A percentile compares a stretch with the other conserved stretches of the same genome.
phyloP scores from a whole-genome alignment of 2,888 invertebrate species.

The Sarcophaga subvicina region DNA sequence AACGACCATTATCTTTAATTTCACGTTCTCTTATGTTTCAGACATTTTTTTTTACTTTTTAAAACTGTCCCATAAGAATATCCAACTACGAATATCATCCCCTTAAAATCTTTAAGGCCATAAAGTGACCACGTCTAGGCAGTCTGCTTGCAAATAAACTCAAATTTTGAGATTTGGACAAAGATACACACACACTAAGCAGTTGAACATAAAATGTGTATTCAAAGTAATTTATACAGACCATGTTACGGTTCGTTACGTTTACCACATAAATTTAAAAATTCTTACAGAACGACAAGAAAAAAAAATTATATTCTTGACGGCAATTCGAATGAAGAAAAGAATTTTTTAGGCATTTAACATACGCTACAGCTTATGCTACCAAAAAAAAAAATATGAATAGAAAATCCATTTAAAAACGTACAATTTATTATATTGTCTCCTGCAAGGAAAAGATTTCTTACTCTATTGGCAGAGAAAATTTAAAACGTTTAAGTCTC shows the following conservation, averaged over 20 bases:
- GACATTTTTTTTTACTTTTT: not conserved
- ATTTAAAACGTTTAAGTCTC: too few relatives aligned
- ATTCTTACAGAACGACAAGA: not conserved
- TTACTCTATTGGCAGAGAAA: too few relatives aligned
- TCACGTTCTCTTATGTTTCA: not conserved
- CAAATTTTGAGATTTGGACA: not conserved
- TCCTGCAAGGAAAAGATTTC: too few relatives aligned
- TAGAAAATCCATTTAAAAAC: not conserved
- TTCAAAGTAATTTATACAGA: conserved; percentile 48
- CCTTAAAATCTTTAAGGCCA: not conserved
- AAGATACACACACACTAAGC: conserved; percentile 9
- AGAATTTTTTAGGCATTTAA: not conserved
- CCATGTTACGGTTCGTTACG: conserved; percentile 50
- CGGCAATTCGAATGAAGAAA: not conserved
- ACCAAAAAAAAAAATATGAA: not conserved
- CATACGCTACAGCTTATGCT: not conserved
- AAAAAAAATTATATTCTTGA: not conserved
- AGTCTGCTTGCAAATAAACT: conserved; percentile 1
- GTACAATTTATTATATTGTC: not conserved
- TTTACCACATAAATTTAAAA: conserved; percentile 31
- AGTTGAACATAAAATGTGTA: conserved; percentile 46
- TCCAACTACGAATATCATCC: not conserved
- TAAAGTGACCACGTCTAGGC: not conserved
- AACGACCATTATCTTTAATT: too few relatives aligned
- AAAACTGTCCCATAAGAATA: not conserved